These are phyloP conservation scores for Odontomyia ornata DNA, from an alignment of 2,888 invertebrate species.

Conservation along the genomic window DNA sequence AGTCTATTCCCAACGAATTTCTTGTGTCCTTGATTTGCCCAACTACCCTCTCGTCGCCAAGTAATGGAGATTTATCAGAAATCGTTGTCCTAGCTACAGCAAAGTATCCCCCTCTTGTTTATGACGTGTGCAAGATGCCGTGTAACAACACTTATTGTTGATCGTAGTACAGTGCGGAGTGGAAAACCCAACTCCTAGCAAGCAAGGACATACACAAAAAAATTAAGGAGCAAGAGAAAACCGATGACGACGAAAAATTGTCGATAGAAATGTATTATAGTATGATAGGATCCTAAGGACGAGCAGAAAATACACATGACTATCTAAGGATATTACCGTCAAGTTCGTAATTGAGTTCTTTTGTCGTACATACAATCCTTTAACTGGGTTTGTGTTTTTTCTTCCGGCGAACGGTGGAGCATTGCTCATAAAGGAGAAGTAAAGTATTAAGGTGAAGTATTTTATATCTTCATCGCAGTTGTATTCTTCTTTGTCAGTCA, in stretches of 20 bases:
- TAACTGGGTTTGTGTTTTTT: not conserved
- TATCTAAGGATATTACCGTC: constrained; percentile 9
- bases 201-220: no score
- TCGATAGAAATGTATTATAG: not conserved
- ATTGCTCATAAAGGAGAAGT: not conserved
- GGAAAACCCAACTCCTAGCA: not conserved
- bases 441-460: not conserved
- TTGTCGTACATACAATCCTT: constrained; percentile 18
- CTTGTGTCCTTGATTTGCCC: not conserved
- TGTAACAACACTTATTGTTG: not conserved
- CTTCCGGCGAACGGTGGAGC: no score
- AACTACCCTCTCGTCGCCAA: not conserved
- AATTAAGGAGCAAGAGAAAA: not conserved
- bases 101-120: not conserved
- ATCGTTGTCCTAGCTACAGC: not conserved
- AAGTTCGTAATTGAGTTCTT: constrained; percentile 19
- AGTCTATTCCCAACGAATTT: no score
- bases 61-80: not conserved
- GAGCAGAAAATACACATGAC: not conserved
- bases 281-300: not conserved
- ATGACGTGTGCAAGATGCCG: not conserved
- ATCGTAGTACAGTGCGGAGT: not conserved
- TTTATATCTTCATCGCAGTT: not conserved
- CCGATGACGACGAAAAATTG: not conserved
- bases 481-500: no score